Percentiles rank a stretch among this genome's conserved stretches.
Conservation (phyloP, 2,113 vertebrate genomes). For the Pomatorhinus ruficollis region DNA sequence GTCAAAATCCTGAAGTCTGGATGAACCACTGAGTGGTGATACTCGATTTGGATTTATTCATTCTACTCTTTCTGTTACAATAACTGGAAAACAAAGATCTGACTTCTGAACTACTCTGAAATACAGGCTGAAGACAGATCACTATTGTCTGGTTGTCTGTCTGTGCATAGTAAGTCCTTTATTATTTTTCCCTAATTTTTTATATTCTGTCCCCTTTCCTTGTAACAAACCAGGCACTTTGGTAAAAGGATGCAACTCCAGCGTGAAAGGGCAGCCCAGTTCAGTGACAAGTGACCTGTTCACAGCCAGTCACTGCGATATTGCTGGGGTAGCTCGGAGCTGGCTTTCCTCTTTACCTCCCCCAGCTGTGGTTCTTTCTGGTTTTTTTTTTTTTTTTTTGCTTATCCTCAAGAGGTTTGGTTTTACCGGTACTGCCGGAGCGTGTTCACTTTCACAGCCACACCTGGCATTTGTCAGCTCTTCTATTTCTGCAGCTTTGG, state of each 20-base stretch:
- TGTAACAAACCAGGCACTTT: rapidly evolving
- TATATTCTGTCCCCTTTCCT: neutral
- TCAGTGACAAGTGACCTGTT: rapidly evolving
- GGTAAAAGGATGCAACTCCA: rapidly evolving
- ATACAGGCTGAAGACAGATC: neutral
- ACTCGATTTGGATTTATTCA: neutral
- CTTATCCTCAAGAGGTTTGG: neutral
- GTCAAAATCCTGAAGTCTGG: too few species aligned
- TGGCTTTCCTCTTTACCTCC: rapidly evolving
- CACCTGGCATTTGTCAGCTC: neutral
- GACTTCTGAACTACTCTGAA: neutral
- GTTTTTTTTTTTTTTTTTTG: too few species aligned
- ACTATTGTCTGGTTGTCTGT: neutral
- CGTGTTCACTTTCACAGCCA: neutral
- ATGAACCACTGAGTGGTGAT: neutral
- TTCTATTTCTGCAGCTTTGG: rapidly evolving
- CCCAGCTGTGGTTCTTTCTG: neutral
- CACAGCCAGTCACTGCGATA: rapidly evolving
- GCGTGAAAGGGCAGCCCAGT: rapidly evolving
- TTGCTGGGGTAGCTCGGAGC: neutral
- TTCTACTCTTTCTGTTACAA: neutral
- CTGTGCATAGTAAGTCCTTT: rapidly evolving
- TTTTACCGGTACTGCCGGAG: neutral
- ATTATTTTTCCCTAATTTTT: neutral
- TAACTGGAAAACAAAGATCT: neutral